Evolutionary conservation across 2,888 invertebrate species (phyloP).

Genomic region (Catocala nupta): DNA sequence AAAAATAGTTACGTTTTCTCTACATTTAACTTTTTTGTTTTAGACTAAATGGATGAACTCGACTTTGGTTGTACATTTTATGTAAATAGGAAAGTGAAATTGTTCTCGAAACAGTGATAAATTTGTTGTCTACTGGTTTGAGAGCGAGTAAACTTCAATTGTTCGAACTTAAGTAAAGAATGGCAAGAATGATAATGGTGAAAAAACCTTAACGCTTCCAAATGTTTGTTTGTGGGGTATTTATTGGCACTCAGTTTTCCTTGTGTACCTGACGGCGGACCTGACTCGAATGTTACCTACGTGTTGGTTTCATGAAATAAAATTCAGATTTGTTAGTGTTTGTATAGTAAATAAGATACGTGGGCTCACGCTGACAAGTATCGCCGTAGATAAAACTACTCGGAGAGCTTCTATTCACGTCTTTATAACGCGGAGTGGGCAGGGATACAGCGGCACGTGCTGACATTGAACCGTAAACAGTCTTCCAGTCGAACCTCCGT

Average conservation of each 20-base stretch:
- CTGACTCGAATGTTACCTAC: conserved; percentile 9
- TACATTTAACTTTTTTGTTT: not conserved
- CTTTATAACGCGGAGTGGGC: conserved; percentile 30
- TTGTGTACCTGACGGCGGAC: conserved; percentile 1
- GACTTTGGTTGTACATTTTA: not conserved
- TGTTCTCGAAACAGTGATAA: conserved; percentile 12
- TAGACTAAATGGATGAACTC: not conserved
- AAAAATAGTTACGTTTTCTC: conserved; percentile 7
- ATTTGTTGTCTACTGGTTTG: conserved; percentile 15
- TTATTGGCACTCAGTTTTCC: conserved; percentile 5
- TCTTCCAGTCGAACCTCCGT: conserved; percentile 52
- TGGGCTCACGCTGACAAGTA: conserved; percentile 19
- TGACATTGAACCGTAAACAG: conserved; percentile 55
- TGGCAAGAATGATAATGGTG: conserved; percentile 7
- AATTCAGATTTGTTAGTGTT: conserved; percentile 13
- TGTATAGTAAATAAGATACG: conserved; percentile 16
- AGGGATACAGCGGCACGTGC: conserved; percentile 52
- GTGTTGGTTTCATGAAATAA: conserved; percentile 15
- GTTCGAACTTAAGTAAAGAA: conserved; percentile 11
- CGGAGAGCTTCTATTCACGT: conserved; percentile 34
- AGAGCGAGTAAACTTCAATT: conserved; percentile 16
- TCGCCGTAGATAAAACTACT: conserved; percentile 29
- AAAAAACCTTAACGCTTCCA: conserved; percentile 14
- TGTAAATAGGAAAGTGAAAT: conserved; percentile 7
- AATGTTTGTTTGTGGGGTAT: conserved; percentile 8